Percentiles rank a stretch among this genome's conserved stretches.
These are phyloP conservation scores for Thymelicus acteon DNA, from an alignment of 2,888 invertebrate species.

Conservation along the genomic window DNA sequence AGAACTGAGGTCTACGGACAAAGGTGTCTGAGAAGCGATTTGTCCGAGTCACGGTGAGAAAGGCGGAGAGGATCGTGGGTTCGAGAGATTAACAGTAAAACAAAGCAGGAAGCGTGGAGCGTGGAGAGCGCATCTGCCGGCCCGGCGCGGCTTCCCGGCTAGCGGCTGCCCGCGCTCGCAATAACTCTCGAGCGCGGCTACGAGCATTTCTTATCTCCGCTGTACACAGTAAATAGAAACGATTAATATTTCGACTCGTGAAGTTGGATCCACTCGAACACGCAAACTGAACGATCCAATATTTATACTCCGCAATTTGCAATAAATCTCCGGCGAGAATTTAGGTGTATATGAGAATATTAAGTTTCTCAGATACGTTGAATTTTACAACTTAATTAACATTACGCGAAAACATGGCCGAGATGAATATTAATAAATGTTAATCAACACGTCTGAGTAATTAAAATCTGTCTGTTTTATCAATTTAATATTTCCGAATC, in stretches of 20 bases:
- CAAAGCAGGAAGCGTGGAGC: constrained; percentile 39
- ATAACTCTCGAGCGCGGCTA: constrained; percentile 26
- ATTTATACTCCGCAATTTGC: constrained; percentile 27
- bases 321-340: constrained; percentile 16
- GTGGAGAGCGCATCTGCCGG: neutral
- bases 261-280: constrained; percentile 22
- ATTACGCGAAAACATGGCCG: constrained; percentile 22
- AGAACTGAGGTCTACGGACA: constrained; percentile 35
- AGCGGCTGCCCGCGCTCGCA: constrained; percentile 29
- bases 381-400: constrained; percentile 35
- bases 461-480: constrained; percentile 24
- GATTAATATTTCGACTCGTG: constrained; percentile 36
- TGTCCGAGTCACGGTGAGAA: constrained; percentile 38
- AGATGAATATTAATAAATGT: constrained; percentile 26
- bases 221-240: constrained; percentile 38
- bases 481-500: constrained; percentile 18
- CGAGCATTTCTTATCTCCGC: constrained; percentile 33
- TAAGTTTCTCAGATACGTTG: constrained; percentile 19
- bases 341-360: constrained; percentile 18
- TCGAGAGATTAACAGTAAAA: constrained; percentile 43
- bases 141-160: too few species aligned
- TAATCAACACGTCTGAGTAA: constrained; percentile 22
- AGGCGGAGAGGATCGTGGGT: constrained; percentile 36
- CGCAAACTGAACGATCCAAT: constrained; percentile 18
- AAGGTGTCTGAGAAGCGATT: constrained; percentile 38